Evolutionary conservation across 2,113 vertebrate genomes (phyloP), one percentile per base, ranked within the genome.

Genomic region (Colossoma macropomum): DNA sequence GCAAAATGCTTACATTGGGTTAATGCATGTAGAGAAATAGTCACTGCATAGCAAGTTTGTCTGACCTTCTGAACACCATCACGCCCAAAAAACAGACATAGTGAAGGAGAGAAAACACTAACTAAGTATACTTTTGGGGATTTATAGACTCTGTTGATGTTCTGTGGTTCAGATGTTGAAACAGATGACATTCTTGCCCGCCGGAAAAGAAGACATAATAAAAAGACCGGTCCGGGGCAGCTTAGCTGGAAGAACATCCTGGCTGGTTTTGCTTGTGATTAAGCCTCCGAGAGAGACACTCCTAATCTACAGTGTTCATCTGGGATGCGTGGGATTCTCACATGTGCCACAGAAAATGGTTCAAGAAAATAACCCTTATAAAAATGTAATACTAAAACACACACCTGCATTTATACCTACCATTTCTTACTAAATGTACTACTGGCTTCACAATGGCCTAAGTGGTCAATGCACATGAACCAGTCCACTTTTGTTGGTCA

Each of bases 101-200:
- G 75, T 48, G 76, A 71, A 59, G 82, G 77, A 80, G 71, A 73
- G 63, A 86, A 85, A 80, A 87, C 75, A 59, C 76, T 77, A 83
- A 59, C 52, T 15, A 30, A 38, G 81, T 81, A 73, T 83, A 80
- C 63, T 66, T 82, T 56, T 59, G 77, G 30, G 79, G 90, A 85
- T 90, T 90, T 82, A 88, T 80, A 56, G 54, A 62, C 56, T 77
- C 82, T 82, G 73, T 84, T 69, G 65, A 74, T 66, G 66, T 73
- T 83, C 83, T 77, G 62, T 71, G 41, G 50, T 59, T 79, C 80
- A 71, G 62, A 86, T 86, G 84, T 83, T 89, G 81, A 86, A 90
- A 85, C 83, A 80, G 75, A 88, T 87, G 81, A 85, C 82, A 87
- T 83, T 85, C 63, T 84, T 84, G 79, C 86, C 70, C 10, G 56